A percentile compares a stretch with the other conserved stretches of the same genome.
These are phyloP conservation scores for Meriones psammophilus DNA, from an alignment of 2,797 vertebrate species.

Conservation along the genomic window DNA sequence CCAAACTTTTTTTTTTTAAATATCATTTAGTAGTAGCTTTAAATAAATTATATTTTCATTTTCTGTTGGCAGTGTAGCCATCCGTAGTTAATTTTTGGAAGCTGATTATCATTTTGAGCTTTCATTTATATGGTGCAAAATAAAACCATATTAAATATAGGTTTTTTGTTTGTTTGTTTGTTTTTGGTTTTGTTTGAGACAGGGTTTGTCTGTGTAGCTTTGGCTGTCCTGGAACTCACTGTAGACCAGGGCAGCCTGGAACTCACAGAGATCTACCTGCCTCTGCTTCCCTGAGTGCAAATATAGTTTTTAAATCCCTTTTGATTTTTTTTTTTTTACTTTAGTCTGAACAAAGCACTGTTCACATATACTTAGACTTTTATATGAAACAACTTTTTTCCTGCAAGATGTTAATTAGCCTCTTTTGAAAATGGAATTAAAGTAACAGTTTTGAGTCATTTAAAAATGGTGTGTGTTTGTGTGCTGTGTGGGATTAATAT, in stretches of 20 bases:
- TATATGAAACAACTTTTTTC: conserved; percentile 53
- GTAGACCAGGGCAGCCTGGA: too few relatives aligned
- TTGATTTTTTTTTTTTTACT: conserved; percentile 25
- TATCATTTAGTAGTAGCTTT: conserved; percentile 24
- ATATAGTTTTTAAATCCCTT: background rate
- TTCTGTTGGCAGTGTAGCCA: conserved; percentile 8
- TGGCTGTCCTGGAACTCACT: too few relatives aligned
- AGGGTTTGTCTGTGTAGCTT: too few relatives aligned
- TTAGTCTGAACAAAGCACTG: conserved; percentile 54
- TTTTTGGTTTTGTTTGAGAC: too few relatives aligned
- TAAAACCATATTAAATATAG: conserved; percentile 25
- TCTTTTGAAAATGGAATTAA: conserved; percentile 44
- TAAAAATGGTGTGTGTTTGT: background rate
- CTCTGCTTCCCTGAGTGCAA: too few relatives aligned
- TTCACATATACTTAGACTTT: conserved; percentile 54
- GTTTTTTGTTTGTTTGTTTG: too few relatives aligned
- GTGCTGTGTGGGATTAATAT: background rate
- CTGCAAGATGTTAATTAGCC: conserved; percentile 34
- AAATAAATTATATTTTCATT: conserved; percentile 11
- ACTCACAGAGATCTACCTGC: too few relatives aligned
- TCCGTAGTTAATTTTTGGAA: conserved; percentile 15
- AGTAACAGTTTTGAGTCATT: conserved; percentile 51
- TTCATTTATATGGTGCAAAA: conserved; percentile 43
- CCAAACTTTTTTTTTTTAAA: background rate
- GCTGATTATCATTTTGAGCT: conserved; percentile 6